Conservation (phyloP, 2,113 vertebrate genomes). For the Haemorhous mexicanus region DNA sequence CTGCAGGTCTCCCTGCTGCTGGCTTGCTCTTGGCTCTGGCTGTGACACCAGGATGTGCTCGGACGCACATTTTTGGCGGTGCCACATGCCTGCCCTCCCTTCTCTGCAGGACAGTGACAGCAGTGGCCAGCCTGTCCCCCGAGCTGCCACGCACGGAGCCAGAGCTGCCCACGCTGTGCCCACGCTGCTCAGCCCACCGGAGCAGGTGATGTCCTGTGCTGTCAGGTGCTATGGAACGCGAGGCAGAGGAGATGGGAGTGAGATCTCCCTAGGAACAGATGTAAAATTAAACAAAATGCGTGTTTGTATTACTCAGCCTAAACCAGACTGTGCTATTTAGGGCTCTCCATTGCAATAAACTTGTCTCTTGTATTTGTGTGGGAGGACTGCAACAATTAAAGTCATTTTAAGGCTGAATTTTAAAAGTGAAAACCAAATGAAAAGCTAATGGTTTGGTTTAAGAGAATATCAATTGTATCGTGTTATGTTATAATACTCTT, state of each 20-base stretch:
- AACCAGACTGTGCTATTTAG: constrained; percentile 39
- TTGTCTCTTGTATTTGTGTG: constrained; percentile 41
- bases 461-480: background rate
- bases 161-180: background rate
- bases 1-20: background rate
- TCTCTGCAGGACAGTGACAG: background rate
- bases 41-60: accelerated
- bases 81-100: background rate
- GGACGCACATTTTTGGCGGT: background rate
- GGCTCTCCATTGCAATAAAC: background rate
- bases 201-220: accelerated
- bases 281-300: constrained; percentile 26
- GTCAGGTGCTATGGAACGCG: background rate
- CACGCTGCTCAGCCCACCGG: background rate
- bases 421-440: constrained; percentile 30
- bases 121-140: background rate
- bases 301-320: constrained; percentile 51
- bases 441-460: background rate
- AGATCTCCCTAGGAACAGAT: constrained; percentile 36
- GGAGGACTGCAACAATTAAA: constrained; percentile 60
- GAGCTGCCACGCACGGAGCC: accelerated
- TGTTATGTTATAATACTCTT: background rate
- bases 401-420: constrained; percentile 23
- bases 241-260: background rate
- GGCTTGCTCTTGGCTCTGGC: background rate